A percentile compares a stretch with the other conserved stretches of the same genome.
These are phyloP conservation scores for Myiothlypis coronata DNA, from an alignment of 2,797 vertebrate species.

Conservation along the genomic window DNA sequence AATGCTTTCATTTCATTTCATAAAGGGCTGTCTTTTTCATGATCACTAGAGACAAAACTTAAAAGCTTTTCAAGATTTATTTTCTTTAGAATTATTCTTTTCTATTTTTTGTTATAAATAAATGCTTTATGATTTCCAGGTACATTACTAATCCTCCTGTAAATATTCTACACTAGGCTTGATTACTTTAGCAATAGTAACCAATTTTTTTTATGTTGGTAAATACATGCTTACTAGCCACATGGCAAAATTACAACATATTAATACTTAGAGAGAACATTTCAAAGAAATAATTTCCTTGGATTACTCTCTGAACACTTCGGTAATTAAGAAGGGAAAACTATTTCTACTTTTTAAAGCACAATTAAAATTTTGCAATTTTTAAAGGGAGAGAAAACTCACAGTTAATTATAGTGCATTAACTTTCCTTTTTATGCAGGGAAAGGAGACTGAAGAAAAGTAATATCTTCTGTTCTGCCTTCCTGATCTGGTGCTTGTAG, in stretches of 20 bases:
- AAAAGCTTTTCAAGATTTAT: not conserved
- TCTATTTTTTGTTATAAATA: not conserved
- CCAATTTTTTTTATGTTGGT: not conserved
- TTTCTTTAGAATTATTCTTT: not conserved
- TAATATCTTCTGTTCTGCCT: not conserved
- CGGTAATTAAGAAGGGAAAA: not conserved
- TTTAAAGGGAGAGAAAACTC: not conserved
- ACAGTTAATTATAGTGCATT: not conserved
- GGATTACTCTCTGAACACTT: not conserved
- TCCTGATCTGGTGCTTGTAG: not conserved
- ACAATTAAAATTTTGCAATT: not conserved
- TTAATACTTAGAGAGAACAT: not conserved
- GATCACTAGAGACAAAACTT: not conserved
- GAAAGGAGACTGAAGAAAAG: not conserved
- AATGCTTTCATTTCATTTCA: not conserved
- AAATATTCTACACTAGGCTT: not conserved
- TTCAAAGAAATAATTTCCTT: not conserved
- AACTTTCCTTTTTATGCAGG: not conserved
- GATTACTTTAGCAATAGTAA: not conserved
- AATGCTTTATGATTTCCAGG: not conserved
- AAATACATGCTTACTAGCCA: not conserved
- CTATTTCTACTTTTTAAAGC: not conserved
- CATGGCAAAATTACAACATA: not conserved
- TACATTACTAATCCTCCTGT: not conserved
- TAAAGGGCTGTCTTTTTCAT: not conserved